Conservation (phyloP, 2,888 invertebrate genomes). For the Dicycla oo region DNA sequence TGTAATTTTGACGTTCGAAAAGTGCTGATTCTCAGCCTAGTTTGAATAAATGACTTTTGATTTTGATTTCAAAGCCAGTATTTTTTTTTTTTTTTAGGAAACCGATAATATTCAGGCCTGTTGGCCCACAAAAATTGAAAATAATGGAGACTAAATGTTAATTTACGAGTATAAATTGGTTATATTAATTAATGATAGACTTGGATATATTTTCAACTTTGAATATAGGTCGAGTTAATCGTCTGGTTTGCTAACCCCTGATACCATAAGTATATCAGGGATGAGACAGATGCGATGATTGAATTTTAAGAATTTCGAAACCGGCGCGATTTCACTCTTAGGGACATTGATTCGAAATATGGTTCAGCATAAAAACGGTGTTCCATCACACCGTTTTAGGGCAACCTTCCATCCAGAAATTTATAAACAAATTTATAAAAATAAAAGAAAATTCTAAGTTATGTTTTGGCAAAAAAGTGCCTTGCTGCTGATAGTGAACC, state of each 20-base stretch:
- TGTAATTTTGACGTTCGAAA: no score
- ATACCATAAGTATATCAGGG: background rate
- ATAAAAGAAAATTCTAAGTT: background rate
- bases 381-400: background rate
- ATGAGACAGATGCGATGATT: background rate
- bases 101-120: background rate
- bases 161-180: no score
- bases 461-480: background rate
- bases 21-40: no score
- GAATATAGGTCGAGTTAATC: background rate
- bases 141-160: background rate
- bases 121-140: background rate
- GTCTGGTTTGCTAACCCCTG: background rate
- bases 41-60: no score
- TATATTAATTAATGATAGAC: background rate
- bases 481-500: background rate
- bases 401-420: background rate
- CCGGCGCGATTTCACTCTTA: background rate
- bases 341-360: background rate
- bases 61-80: no score
- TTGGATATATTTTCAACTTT: conserved; percentile 1
- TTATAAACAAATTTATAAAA: conserved; percentile 1
- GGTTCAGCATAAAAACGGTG: background rate
- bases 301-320: conserved; percentile 1
- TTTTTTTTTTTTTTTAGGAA: background rate